phyloP scores from a whole-genome alignment of 2,113 vertebrate species.

The Seriola dumerili region DNA sequence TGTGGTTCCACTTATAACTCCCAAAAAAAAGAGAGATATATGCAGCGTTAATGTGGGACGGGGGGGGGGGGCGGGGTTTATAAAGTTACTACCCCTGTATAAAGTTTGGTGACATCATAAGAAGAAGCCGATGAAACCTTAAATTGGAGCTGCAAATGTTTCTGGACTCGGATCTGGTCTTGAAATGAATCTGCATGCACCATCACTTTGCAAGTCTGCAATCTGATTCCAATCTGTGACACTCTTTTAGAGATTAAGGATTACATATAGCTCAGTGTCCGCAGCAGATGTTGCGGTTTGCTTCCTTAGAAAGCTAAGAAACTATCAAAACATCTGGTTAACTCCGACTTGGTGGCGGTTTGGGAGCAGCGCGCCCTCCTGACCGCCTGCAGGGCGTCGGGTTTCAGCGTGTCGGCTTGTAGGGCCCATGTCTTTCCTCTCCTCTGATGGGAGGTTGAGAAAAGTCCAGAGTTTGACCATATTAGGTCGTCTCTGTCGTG shows the following conservation, averaged over 20 bases:
- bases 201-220: not conserved
- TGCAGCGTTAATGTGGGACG: not conserved
- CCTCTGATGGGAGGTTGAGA: not conserved
- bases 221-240: not conserved
- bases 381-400: conserved; percentile 1
- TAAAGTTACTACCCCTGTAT: not conserved
- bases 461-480: conserved; percentile 52
- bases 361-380: not conserved
- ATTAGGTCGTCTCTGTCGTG: conserved; percentile 61
- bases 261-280: not conserved
- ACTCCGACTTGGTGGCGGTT: conserved; percentile 12
- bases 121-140: not conserved
- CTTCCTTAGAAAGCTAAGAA: not conserved
- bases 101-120: not conserved
- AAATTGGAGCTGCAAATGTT: not conserved
- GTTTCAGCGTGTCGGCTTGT: not conserved
- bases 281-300: conserved; percentile 17
- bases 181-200: not conserved
- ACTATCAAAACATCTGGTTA: conserved; percentile 45
- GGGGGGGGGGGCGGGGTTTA: not conserved
- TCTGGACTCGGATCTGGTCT: not conserved
- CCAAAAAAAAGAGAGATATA: not conserved
- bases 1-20: not conserved
- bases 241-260: conserved; percentile 14
- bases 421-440: not conserved